These are phyloP conservation scores for Coturnix japonica DNA, from an alignment of 2,113 vertebrate species.

Conservation along the genomic window DNA sequence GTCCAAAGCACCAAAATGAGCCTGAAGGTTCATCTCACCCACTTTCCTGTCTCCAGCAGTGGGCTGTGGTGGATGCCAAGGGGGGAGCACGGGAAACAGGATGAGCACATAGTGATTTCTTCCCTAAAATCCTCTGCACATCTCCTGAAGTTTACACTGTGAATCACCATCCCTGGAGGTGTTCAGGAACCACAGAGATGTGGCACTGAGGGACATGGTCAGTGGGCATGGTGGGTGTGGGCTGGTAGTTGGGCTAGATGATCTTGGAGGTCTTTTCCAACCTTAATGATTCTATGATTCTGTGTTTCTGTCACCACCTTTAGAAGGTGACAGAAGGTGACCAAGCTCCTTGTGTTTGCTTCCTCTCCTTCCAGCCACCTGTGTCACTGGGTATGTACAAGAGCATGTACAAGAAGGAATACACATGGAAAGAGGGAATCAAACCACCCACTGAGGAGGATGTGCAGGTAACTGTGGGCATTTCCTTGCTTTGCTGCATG, in stretches of 20 bases:
- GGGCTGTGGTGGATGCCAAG: not conserved
- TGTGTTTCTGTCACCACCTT: not conserved
- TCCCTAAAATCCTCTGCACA: not conserved
- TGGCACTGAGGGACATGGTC: too few relatives aligned
- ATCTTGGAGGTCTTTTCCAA: too few relatives aligned
- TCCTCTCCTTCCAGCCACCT: slow-evolving; percentile 12
- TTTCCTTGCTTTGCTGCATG: not conserved
- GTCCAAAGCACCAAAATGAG: not conserved
- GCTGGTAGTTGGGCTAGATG: too few relatives aligned
- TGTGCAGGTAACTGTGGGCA: not conserved
- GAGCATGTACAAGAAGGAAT: slow-evolving; percentile 49
- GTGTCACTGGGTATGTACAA: slow-evolving; percentile 45
- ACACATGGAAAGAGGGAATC: not conserved
- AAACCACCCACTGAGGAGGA: not conserved
- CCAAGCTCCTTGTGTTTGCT: not conserved
- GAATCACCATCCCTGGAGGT: too few relatives aligned
- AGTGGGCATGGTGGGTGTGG: too few relatives aligned
- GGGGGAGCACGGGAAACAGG: not conserved
- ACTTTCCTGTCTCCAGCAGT: not conserved
- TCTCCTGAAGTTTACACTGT: not conserved
- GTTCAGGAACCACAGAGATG: too few relatives aligned
- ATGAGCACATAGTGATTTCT: not conserved
- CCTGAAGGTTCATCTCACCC: not conserved
- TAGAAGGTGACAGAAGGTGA: not conserved
- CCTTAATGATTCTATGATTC: not conserved